Conservation (phyloP, 2,797 vertebrate genomes). For the Alfaro cultratus region DNA sequence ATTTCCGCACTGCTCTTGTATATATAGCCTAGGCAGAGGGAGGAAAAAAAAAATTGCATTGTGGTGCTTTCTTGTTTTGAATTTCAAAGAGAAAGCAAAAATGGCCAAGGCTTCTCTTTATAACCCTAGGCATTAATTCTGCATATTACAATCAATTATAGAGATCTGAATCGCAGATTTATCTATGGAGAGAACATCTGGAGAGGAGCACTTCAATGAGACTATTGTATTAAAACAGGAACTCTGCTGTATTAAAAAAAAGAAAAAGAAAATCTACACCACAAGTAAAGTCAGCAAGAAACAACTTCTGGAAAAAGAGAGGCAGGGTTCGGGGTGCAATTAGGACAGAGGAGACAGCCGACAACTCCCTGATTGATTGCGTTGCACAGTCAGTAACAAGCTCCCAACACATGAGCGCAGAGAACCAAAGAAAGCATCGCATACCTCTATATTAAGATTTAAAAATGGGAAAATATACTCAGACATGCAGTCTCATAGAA, state of each 20-base stretch:
- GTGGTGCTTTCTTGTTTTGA: slow-evolving; percentile 73
- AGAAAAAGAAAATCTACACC: slow-evolving; percentile 64
- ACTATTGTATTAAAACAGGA: slow-evolving; percentile 80
- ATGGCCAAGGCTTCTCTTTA: slow-evolving; percentile 76
- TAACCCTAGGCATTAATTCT: slow-evolving; percentile 80
- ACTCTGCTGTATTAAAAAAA: slow-evolving; percentile 64
- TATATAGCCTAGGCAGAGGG: slow-evolving; percentile 55
- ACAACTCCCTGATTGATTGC: slow-evolving; percentile 63
- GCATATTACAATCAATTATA: slow-evolving; percentile 84
- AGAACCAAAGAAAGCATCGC: slow-evolving; percentile 10
- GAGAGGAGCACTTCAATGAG: slow-evolving; percentile 80
- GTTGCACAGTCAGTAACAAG: slow-evolving; percentile 59
- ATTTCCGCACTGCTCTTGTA: slow-evolving; percentile 55
- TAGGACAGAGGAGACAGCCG: slow-evolving; percentile 63
- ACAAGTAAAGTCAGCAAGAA: slow-evolving; percentile 53
- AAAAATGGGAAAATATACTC: slow-evolving; percentile 30
- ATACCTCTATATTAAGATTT: slow-evolving; percentile 33
- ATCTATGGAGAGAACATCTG: slow-evolving; percentile 81
- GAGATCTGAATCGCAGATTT: slow-evolving; percentile 81
- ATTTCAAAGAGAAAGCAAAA: slow-evolving; percentile 79
- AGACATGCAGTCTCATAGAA: slow-evolving; percentile 6
- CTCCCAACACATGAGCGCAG: slow-evolving; percentile 38
- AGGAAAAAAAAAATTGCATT: slow-evolving; percentile 63
- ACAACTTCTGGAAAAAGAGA: slow-evolving; percentile 50
- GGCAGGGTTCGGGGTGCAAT: slow-evolving; percentile 69